Percentiles rank a stretch among this genome's conserved stretches.
Conservation (phyloP, 2,888 invertebrate genomes). For the Ormyrus rosae region DNA sequence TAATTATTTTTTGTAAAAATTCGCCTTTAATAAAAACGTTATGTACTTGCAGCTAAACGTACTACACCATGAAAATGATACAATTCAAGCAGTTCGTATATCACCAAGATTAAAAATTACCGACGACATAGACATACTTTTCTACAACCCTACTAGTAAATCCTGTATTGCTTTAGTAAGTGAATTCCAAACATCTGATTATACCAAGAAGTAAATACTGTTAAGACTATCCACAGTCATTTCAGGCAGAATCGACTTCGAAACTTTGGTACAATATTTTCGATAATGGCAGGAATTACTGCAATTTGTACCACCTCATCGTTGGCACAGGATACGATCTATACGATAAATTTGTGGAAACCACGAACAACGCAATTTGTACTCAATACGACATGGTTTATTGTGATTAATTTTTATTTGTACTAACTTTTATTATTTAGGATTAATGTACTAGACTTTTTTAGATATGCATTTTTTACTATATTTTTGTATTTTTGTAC, state of each 20-base stretch:
- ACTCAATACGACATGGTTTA: conserved; percentile 65
- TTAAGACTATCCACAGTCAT: neutral
- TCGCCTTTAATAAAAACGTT: too few species aligned
- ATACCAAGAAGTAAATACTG: too few species aligned
- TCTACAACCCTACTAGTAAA: neutral
- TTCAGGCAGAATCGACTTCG: conserved; percentile 64
- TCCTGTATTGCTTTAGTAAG: conserved; percentile 45
- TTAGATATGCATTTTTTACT: neutral
- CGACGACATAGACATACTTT: conserved; percentile 46
- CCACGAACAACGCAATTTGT: conserved; percentile 62
- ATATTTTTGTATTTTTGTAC: neutral
- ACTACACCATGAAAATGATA: conserved; percentile 19
- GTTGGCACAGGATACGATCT: conserved; percentile 59
- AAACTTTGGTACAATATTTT: conserved; percentile 64
- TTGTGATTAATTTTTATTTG: conserved; percentile 54
- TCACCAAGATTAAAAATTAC: neutral
- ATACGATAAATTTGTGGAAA: conserved; percentile 59
- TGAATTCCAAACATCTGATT: neutral
- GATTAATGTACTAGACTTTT: neutral
- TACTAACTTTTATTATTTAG: conserved; percentile 20
- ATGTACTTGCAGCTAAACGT: neutral
- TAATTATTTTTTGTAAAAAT: neutral
- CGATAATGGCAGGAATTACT: conserved; percentile 66
- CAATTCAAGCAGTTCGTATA: conserved; percentile 33
- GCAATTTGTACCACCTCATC: conserved; percentile 65